Evolutionary conservation across 2,797 vertebrate genomes (phyloP).

Genomic region (Catharus ustulatus): DNA sequence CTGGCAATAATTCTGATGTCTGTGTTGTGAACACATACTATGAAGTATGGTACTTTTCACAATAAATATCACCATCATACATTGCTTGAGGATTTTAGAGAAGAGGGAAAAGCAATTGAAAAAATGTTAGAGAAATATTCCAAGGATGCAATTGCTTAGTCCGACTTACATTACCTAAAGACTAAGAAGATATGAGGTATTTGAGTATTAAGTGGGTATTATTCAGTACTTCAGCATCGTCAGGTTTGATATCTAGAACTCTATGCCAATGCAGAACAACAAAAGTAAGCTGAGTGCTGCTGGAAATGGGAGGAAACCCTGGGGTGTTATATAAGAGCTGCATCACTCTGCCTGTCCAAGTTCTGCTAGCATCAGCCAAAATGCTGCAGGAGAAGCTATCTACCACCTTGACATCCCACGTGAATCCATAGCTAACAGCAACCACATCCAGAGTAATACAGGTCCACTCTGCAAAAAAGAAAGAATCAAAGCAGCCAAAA

Average conservation of each 20-base stretch:
- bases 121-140: not conserved
- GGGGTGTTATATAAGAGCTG: conserved; percentile 25
- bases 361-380: not conserved
- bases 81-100: not conserved
- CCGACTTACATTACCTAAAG: not conserved
- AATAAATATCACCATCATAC: not conserved
- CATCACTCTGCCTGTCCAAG: not conserved
- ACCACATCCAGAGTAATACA: not conserved
- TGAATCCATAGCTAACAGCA: not conserved
- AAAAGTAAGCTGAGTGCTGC: not conserved
- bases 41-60: not conserved
- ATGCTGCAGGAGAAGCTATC: not conserved
- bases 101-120: not conserved
- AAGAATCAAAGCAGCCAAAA: not conserved
- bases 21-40: not conserved
- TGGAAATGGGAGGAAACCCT: not conserved
- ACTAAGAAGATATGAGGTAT: not conserved
- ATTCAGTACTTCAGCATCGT: not conserved
- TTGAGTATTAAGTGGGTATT: not conserved
- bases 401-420: not conserved
- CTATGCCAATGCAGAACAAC: not conserved
- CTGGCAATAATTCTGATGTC: not conserved
- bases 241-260: not conserved
- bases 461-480: not conserved
- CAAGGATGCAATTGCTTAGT: not conserved